Percentiles rank a stretch among this genome's conserved stretches.
These are phyloP conservation scores for Anoplopoma fimbria DNA, from an alignment of 2,113 vertebrate genomes.

Conservation along the genomic window DNA sequence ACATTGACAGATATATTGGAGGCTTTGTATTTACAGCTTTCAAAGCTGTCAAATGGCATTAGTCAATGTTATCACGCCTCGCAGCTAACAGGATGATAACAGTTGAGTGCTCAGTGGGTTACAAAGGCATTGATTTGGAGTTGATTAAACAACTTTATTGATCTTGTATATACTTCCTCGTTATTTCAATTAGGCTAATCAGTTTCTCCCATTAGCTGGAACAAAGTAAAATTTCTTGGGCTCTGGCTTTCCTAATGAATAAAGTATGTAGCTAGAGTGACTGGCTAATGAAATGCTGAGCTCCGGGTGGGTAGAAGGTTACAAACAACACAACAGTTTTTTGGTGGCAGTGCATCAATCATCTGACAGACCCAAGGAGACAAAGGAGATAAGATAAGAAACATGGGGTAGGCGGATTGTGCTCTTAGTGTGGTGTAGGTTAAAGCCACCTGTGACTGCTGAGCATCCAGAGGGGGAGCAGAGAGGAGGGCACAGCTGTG, in stretches of 20 bases:
- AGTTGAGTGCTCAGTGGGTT: constrained; percentile 22
- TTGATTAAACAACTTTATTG: constrained; percentile 51
- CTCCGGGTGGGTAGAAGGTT: constrained; percentile 32
- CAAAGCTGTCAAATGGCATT: constrained; percentile 17
- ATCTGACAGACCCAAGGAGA: constrained; percentile 25
- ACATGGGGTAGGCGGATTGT: neutral
- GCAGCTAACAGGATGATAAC: constrained; percentile 35
- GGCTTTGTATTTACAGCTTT: constrained; percentile 32
- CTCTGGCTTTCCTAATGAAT: constrained; percentile 40
- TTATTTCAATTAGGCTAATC: constrained; percentile 33
- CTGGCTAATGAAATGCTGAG: constrained; percentile 48
- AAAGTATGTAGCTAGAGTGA: constrained; percentile 30
- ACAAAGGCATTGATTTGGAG: constrained; percentile 43
- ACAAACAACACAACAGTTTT: constrained; percentile 49
- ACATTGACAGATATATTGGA: constrained; percentile 3
- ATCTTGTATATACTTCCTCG: constrained; percentile 33
- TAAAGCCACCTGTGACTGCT: constrained; percentile 38
- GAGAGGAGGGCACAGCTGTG: constrained; percentile 45
- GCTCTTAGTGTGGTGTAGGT: constrained; percentile 11
- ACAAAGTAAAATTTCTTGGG: constrained; percentile 22
- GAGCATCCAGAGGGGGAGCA: constrained; percentile 7
- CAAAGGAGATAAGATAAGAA: constrained; percentile 14
- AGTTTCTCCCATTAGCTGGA: constrained; percentile 39
- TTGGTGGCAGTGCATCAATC: constrained; percentile 28
- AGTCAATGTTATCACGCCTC: constrained; percentile 26